Conservation (phyloP, 2,888 invertebrate species). For the Dilophus febrilis region DNA sequence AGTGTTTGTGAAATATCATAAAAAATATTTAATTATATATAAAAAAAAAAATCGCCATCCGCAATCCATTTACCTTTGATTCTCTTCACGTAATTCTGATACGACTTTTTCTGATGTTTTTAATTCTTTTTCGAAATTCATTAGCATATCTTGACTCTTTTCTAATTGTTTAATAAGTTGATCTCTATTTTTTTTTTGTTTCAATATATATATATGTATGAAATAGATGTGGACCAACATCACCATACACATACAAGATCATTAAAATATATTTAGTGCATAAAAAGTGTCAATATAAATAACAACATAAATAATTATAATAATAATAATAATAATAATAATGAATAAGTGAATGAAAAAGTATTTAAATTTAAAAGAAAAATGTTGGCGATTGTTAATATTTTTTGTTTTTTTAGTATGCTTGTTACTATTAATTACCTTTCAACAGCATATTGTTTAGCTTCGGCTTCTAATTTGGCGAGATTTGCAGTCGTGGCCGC, state of each 20-base stretch:
- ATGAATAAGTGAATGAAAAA: neutral
- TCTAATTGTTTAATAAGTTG: constrained; percentile 78
- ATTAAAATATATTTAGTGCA: too few species aligned
- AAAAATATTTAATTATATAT: too few species aligned
- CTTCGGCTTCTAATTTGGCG: constrained; percentile 67
- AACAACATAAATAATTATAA: too few species aligned
- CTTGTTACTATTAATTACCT: constrained; percentile 9
- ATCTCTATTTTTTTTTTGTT: too few species aligned
- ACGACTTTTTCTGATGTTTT: constrained; percentile 68
- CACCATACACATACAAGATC: too few species aligned
- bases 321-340: too few species aligned
- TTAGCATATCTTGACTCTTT: constrained; percentile 82
- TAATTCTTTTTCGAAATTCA: constrained; percentile 83
- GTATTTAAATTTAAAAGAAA: neutral
- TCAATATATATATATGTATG: too few species aligned
- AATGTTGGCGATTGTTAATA: neutral
- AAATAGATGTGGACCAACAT: constrained; percentile 12
- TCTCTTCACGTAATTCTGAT: constrained; percentile 62
- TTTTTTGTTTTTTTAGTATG: neutral
- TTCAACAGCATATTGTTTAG: constrained; percentile 71
- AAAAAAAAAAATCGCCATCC: constrained; percentile 17
- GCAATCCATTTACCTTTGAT: constrained; percentile 26
- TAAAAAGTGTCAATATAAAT: too few species aligned
- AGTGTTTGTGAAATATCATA: too few species aligned
- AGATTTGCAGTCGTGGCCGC: too few species aligned